Evolutionary conservation across 2,797 vertebrate species (phyloP).

Genomic region (Trachops cirrhosus): DNA sequence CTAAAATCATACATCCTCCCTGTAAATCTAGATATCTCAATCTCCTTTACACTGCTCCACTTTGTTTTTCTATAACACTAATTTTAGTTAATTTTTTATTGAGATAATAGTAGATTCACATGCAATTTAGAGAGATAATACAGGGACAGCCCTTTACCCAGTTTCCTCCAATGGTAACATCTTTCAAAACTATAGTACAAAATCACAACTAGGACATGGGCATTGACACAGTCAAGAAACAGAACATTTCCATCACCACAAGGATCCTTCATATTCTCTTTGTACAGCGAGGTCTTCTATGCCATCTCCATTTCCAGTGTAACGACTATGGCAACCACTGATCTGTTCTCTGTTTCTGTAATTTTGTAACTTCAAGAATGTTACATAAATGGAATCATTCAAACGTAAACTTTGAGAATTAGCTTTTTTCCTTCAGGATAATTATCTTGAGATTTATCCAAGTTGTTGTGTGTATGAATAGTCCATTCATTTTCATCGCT

Average conservation of each 20-base stretch:
- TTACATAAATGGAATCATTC: not conserved
- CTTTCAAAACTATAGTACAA: not conserved
- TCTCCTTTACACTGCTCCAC: not conserved
- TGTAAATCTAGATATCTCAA: not conserved
- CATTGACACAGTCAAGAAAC: not conserved
- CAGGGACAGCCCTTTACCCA: not conserved
- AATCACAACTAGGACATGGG: not conserved
- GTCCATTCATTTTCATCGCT: not conserved
- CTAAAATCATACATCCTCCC: not conserved
- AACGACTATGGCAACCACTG: not conserved
- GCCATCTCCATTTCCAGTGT: not conserved
- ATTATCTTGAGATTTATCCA: not conserved
- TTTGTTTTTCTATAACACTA: not conserved
- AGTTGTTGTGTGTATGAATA: not conserved
- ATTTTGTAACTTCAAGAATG: not conserved
- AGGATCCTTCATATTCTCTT: not conserved
- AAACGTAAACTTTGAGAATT: not conserved
- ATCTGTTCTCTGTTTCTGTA: not conserved
- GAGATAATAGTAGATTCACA: not conserved
- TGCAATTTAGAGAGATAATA: not conserved
- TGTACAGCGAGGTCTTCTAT: not conserved
- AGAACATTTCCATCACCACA: not conserved
- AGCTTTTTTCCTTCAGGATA: not conserved
- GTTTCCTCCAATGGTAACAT: not conserved
- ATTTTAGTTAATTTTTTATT: not conserved